Evolutionary conservation across 2,888 invertebrate genomes (phyloP), one percentile per base, ranked within the genome.

Genomic region (Encarsia formosa): DNA sequence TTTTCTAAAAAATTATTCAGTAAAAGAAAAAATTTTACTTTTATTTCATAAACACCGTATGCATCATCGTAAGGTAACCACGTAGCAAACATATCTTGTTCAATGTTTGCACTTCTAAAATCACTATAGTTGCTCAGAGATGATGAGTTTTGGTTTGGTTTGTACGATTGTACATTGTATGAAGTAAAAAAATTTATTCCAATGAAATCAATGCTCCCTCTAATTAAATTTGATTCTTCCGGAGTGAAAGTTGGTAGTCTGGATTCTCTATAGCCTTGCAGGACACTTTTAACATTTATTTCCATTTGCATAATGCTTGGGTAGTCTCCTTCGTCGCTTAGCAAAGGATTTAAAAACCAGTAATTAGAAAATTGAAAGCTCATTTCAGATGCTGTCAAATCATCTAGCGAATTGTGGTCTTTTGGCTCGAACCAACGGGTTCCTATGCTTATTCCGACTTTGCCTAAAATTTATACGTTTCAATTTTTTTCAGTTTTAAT

Each of bases 321-420:
- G 67, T 86, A 87, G 69, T 86, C 82, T 1, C 86, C 86, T 0
- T 70, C 63, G 47, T 72, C 68, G 0, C 81, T 78, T 67, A 83
- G 81, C 29, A 87, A 82, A 2, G 87, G 85, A 68, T 86, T 77
- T 0, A 80, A 79, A 63, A 82, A 83, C 84, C 85, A 84, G 24
- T 84, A 84, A 45, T 81, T 76, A 81, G 81, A 69, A 38, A 74
- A 76, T 64, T 81, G 78, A 56, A 79, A 69, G 61, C 78, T 78
- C 63, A 77, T 68, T 34, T 81, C 78, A 1, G 80, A 78, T 1
- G 81, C 82, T 39, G 75, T 74, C 1, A 68, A 58, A 54, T 84
- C 82, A 44, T 76, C 76, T n/a, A 70, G 69, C 0, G 69, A 69
- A 20, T 69, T 65, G 32, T 77, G 73, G 63, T 76, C 75, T 3